Evolutionary conservation across 2,797 vertebrate species (phyloP).

Genomic region (Chrosomus eos): DNA sequence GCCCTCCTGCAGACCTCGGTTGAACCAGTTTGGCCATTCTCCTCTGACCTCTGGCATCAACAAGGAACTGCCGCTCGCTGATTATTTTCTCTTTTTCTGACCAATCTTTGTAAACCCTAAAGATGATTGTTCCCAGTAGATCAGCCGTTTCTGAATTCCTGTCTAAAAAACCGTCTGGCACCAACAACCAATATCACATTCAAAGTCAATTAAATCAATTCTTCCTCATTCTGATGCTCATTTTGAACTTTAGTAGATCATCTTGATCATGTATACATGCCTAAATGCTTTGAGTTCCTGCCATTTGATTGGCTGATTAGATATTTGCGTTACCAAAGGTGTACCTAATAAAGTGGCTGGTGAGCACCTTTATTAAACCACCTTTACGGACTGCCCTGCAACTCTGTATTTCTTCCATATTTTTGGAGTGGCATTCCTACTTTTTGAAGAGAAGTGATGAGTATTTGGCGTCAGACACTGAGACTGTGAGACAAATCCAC

Average conservation of each 20-base stretch:
- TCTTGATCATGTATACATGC: neutral
- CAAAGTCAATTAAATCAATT: neutral
- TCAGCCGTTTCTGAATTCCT: neutral
- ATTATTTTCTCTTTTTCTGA: neutral
- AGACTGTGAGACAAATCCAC: slow-evolving; percentile 55
- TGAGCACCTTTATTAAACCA: neutral
- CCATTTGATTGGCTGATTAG: neutral
- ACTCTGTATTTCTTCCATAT: neutral
- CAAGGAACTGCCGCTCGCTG: neutral
- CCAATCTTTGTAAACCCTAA: neutral
- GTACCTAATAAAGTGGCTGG: neutral
- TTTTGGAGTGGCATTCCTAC: slow-evolving; percentile 6
- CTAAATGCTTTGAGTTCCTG: neutral
- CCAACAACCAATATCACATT: neutral
- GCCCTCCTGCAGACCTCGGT: neutral
- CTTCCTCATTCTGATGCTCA: neutral
- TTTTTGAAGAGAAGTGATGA: slow-evolving; percentile 54
- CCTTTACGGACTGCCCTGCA: neutral
- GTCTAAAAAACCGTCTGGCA: neutral
- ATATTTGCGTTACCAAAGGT: neutral
- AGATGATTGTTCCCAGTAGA: neutral
- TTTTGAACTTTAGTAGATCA: neutral
- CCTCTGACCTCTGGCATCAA: neutral
- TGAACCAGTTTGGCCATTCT: neutral
- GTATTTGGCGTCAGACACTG: slow-evolving; percentile 56